Conservation (phyloP, 2,113 vertebrate species). For the Cygnus buccinator region DNA sequence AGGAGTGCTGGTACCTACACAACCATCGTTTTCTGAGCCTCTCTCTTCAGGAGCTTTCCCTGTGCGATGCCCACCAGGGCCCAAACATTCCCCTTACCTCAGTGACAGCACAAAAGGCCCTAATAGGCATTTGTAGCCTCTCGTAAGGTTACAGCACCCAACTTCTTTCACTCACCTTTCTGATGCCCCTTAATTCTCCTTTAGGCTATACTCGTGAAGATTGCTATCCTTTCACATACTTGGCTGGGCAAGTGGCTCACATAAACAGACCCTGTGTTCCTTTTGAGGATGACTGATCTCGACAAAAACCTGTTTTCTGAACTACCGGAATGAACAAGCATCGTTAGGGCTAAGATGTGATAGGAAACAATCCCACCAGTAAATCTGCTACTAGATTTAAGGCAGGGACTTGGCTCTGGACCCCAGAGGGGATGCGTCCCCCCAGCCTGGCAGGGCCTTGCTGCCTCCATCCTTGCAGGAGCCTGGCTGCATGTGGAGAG, state of each 20-base stretch:
- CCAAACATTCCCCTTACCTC: neutral
- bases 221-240: neutral
- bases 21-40: neutral
- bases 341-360: rapidly evolving
- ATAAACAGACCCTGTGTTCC: neutral
- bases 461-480: neutral
- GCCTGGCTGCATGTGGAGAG: neutral
- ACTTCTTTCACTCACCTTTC: neutral
- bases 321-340: neutral
- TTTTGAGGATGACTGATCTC: neutral
- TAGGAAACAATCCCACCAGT: neutral
- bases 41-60: neutral
- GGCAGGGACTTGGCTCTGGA: neutral
- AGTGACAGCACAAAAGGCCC: neutral
- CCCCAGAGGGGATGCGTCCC: neutral
- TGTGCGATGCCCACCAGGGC: too few relatives aligned
- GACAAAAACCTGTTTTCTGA: neutral
- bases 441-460: too few relatives aligned
- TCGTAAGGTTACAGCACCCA: neutral
- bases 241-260: neutral
- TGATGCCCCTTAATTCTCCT: neutral
- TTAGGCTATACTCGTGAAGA: neutral
- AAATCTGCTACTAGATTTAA: neutral
- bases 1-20: neutral
- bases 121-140: neutral